A percentile compares a stretch with the other conserved stretches of the same genome.
Conservation (phyloP, 1,140 invertebrate species). For the Parapsyche elsis region DNA sequence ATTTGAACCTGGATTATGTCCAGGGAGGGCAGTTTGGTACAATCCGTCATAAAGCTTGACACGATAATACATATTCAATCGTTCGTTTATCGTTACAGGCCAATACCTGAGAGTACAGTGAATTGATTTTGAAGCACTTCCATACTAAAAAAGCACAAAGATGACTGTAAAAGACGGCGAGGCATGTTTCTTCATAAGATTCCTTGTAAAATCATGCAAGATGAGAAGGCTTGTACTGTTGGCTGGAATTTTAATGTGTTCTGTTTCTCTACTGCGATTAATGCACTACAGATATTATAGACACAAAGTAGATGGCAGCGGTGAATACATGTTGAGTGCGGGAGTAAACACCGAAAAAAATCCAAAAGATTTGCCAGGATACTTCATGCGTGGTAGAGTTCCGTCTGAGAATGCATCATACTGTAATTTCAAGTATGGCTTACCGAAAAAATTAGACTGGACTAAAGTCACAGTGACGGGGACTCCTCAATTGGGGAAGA, state of each 20-base stretch:
- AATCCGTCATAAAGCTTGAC: too few relatives aligned
- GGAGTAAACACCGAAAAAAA: conserved; percentile 60
- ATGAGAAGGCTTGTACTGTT: conserved; percentile 55
- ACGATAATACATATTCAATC: too few relatives aligned
- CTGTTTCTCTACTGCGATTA: conserved; percentile 57
- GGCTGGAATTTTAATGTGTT: conserved; percentile 50
- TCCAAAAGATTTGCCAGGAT: conserved; percentile 63
- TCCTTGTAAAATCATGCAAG: conserved; percentile 26
- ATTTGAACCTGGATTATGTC: conserved; percentile 7
- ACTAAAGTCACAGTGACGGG: conserved; percentile 61
- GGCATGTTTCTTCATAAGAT: conserved; percentile 4
- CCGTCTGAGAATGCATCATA: conserved; percentile 68
- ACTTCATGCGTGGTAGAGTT: conserved; percentile 66
- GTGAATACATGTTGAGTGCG: conserved; percentile 60
- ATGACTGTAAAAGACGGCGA: conserved; percentile 1
- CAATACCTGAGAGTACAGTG: background rate
- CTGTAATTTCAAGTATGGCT: conserved; percentile 73
- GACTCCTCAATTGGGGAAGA: conserved; percentile 69
- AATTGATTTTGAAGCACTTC: background rate
- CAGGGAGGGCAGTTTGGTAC: too few relatives aligned
- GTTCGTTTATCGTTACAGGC: background rate
- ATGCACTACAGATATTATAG: conserved; percentile 55
- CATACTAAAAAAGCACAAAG: background rate
- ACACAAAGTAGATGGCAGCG: conserved; percentile 58
- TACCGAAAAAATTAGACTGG: conserved; percentile 70